phyloP scores from a whole-genome alignment of 2,888 invertebrate genomes.

The Erpobdella octoculata region DNA sequence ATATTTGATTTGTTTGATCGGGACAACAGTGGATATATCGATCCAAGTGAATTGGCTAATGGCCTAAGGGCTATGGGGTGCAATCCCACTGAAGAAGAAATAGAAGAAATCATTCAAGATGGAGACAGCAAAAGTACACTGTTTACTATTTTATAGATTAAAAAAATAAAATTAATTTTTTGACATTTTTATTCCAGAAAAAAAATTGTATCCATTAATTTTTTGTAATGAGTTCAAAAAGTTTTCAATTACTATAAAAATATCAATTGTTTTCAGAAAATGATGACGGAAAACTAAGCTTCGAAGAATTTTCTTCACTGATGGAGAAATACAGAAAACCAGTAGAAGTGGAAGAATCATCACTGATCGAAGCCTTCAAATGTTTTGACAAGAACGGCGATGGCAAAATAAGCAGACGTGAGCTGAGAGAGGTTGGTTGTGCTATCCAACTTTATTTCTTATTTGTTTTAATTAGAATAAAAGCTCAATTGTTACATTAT shows the following conservation, averaged over 20 bases:
- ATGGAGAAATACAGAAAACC: slow-evolving; percentile 31
- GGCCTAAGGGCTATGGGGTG: slow-evolving; percentile 36
- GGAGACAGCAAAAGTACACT: slow-evolving; percentile 44
- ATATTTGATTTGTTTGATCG: slow-evolving; percentile 47
- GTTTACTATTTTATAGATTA: too few relatives aligned
- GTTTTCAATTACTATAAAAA: too few relatives aligned
- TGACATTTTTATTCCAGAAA: not conserved
- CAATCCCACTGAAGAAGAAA: slow-evolving; percentile 43
- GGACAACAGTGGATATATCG: slow-evolving; percentile 46
- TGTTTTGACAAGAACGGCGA: slow-evolving; percentile 26
- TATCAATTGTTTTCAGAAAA: not conserved
- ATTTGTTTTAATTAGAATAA: not conserved
- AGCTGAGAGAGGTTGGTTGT: slow-evolving; percentile 20
- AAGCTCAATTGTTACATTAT: too few relatives aligned
- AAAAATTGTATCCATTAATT: not conserved
- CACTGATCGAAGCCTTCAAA: slow-evolving; percentile 31
- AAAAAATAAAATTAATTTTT: not conserved
- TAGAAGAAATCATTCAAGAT: slow-evolving; percentile 46
- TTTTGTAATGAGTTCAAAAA: not conserved
- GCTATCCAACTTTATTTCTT: not conserved
- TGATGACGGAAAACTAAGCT: slow-evolving; percentile 31
- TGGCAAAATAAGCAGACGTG: slow-evolving; percentile 21
- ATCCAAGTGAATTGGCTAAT: slow-evolving; percentile 42
- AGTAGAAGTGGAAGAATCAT: slow-evolving; percentile 29
- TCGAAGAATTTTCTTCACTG: slow-evolving; percentile 34